Base-by-base conservation (phyloP, 1,140 invertebrate genomes). In the Polypedilum pembai region DNA sequence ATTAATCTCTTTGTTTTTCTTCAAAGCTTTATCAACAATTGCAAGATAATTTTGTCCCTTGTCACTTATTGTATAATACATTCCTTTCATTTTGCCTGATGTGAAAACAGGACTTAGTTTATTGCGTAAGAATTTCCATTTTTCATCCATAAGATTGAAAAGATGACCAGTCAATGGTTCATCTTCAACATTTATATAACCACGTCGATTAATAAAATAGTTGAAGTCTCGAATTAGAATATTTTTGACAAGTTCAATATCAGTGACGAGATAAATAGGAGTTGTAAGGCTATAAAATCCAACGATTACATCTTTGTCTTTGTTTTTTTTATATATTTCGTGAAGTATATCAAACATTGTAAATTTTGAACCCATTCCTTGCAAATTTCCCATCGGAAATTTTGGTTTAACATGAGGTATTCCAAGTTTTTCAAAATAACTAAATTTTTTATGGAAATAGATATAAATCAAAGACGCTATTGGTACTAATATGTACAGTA, bases 61-160 rank as follows among this genome's bases (percentile, higher is more conserved):
- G 1, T 82, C 78, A 5, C 82, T 82, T 41, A 86, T 83, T 10
- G 82, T 82, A 73, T 82, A 79, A 77, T 85, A 86, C 85, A 87
- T 87, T 15, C 78, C 83, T 76, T 86, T 88, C 76, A 90, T 83
- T 79, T 89, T 90, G 3, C 85, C 85, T 0, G 86, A 85, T 0
- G 86, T 89, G 77, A 91, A 91, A 0, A 85, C 85, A 5, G 88
- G 87, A 40, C 86, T 87, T 24, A 90, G 81, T 74, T 89, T 86
- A 8, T 83, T 81, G 73, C 89, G 81, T 41, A 90, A 81, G 45
- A 84, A 79, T 73, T 84, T 85, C 89, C 89, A 91, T 20, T 83
- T 80, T 8, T 84, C 80, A 10, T 85, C 87, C 74, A 82, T 82
- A 73, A 85, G 78, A 41, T 83, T 82, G 41, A 87, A 83, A 8